phyloP scores from a whole-genome alignment of 1,140 invertebrate species.

The Drosophila triauraria region DNA sequence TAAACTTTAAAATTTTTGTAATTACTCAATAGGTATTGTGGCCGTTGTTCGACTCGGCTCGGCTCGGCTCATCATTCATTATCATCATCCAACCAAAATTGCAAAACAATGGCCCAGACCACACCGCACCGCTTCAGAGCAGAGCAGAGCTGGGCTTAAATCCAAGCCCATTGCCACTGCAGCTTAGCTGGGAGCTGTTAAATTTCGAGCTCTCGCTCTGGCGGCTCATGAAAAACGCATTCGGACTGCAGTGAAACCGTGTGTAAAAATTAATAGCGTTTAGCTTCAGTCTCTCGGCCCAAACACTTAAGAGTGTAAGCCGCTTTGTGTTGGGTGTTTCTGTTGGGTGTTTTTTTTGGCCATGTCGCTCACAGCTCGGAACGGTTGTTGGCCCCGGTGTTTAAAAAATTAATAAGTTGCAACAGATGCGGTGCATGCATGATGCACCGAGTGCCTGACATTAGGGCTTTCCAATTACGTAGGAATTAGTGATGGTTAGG shows the following conservation, averaged over 20 bases:
- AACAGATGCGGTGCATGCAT: slow-evolving; percentile 40
- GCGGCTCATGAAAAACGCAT: slow-evolving; percentile 44
- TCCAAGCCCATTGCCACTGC: slow-evolving; percentile 44
- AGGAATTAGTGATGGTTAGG: slow-evolving; percentile 41
- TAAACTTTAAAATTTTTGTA: slow-evolving; percentile 59
- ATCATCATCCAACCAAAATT: slow-evolving; percentile 31
- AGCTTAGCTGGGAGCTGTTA: slow-evolving; percentile 45
- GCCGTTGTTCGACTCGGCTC: slow-evolving; percentile 21
- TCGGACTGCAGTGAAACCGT: slow-evolving; percentile 57
- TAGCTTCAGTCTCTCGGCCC: slow-evolving; percentile 36
- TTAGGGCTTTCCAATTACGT: slow-evolving; percentile 47
- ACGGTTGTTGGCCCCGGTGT: slow-evolving; percentile 47
- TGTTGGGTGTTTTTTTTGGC: slow-evolving; percentile 9
- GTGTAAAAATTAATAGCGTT: slow-evolving; percentile 55
- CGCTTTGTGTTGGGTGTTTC: slow-evolving; percentile 32
- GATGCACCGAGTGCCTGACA: slow-evolving; percentile 40
- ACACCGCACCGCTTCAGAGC: slow-evolving; percentile 18
- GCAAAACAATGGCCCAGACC: slow-evolving; percentile 50
- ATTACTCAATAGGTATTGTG: slow-evolving; percentile 55
- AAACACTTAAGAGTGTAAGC: slow-evolving; percentile 36
- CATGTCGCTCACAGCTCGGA: slow-evolving; percentile 34
- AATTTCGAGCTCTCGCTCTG: slow-evolving; percentile 19
- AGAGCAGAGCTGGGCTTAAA: slow-evolving; percentile 18
- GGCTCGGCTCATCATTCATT: slow-evolving; percentile 41
- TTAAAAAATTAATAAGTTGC: slow-evolving; percentile 51